Base-by-base conservation (phyloP, 2,113 vertebrate genomes). In the Bothrops jararaca region DNA sequence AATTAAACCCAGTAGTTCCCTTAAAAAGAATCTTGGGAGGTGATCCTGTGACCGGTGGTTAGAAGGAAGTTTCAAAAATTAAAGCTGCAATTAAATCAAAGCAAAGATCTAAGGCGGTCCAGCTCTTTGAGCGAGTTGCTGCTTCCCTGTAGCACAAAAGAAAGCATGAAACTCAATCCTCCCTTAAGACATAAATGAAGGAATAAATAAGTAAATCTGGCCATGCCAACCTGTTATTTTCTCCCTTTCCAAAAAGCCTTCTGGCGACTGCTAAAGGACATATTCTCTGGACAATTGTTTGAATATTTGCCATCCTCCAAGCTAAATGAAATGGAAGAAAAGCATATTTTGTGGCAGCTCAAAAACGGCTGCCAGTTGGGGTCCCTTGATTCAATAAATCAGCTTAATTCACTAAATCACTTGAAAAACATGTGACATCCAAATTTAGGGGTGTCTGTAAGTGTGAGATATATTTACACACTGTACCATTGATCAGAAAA, bases 391-490 rank as follows among this genome's bases (percentile, higher is more conserved):
- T 7, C 54, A 89, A 86, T 93, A 60, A 85, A 93, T 92, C 92
- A 90, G 11, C 29, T 57, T 89, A 88, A 86, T 60, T 11, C 69
- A 89, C 60, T 93, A 86, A 64, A 91, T 93, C 89, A 86, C 74
- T 89, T 89, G 39, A 20, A 60, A 89, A 92, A 86, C 92, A 92
- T 3, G 54, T 85, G 89, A 56, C 0, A 0, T 80, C 23, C 57
- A 90, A n/a, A 15, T 0, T 15, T 10, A 69, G 89, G 0, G 86
- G 53, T 85, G 92, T 90, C 94, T 92, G 92, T 1, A 0, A 94
- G 93, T 90, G 58, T 42, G 91, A 94, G 95, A 91, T 93, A 52
- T 57, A 94, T 94, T 91, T 93, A 52, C 92, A 91, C 95, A 74
- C 42, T 50, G 89, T 96, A 89, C 92, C 88, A 90, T 90, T 86